These are phyloP conservation scores for Bombus cullumanus DNA, from an alignment of 1,140 invertebrate species.

Conservation along the genomic window DNA sequence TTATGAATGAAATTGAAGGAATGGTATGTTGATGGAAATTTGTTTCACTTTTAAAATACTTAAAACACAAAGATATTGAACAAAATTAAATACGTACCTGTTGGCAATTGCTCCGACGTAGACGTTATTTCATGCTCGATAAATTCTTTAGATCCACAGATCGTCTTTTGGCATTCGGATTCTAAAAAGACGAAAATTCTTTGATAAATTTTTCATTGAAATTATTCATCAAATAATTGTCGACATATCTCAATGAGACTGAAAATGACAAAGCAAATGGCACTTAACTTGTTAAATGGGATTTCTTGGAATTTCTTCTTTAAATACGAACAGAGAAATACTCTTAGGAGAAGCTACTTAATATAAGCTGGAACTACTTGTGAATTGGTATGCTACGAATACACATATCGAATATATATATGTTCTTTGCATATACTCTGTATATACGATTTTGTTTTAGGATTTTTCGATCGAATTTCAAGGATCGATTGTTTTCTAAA, in stretches of 20 bases:
- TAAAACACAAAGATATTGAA: background rate
- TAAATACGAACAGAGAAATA: background rate
- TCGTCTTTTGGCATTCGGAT: rapidly evolving
- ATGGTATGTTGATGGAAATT: no score
- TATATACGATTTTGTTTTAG: no score
- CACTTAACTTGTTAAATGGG: background rate
- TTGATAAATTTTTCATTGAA: background rate
- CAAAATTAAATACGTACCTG: slow-evolving; percentile 41
- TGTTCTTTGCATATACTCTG: no score
- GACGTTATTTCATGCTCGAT: slow-evolving; percentile 36
- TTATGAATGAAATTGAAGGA: no score
- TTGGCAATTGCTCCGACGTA: background rate
- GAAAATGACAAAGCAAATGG: background rate
- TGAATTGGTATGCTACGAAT: background rate
- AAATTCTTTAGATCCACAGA: background rate
- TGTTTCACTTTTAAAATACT: no score
- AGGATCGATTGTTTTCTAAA: no score
- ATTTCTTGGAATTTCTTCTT: slow-evolving; percentile 7
- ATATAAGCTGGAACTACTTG: background rate
- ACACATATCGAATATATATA: no score
- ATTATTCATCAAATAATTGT: background rate
- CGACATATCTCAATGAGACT: background rate
- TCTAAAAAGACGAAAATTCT: slow-evolving; percentile 24
- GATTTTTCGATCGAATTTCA: no score
- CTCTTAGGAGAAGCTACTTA: background rate